These are phyloP conservation scores for Entelurus aequoreus DNA, from an alignment of 2,113 vertebrate species.

Conservation along the genomic window DNA sequence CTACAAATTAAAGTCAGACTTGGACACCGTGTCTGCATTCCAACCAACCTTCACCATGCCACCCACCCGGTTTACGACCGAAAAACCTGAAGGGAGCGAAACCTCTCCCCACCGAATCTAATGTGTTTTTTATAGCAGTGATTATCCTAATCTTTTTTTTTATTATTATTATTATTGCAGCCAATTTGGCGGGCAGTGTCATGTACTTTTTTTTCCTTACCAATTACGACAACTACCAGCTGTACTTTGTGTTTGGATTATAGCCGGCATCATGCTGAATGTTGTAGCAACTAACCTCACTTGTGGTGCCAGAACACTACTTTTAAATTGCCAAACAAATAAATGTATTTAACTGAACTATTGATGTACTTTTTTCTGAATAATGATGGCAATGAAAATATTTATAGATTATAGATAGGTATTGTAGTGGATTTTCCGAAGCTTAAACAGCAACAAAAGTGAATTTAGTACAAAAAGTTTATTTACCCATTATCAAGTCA, in stretches of 20 bases:
- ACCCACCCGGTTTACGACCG: constrained; percentile 3
- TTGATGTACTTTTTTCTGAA: no score
- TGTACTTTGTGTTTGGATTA: not conserved
- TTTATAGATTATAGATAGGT: no score
- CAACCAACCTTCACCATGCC: not conserved
- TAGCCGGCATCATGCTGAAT: not conserved
- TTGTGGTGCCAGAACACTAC: not conserved
- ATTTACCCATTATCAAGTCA: no score
- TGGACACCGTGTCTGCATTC: constrained; percentile 11
- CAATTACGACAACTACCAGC: not conserved
- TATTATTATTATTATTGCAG: not conserved
- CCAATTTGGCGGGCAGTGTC: not conserved
- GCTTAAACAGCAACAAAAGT: no score
- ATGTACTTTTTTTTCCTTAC: not conserved
- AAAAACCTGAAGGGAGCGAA: not conserved
- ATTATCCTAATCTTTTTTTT: not conserved
- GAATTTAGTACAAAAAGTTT: no score
- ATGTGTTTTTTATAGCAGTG: not conserved
- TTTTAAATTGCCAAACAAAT: no score
- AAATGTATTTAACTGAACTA: no score
- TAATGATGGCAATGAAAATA: no score
- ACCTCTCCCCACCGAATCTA: no score
- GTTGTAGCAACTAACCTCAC: not conserved
- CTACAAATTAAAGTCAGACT: constrained; percentile 14
- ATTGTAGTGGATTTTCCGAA: no score